A percentile compares a stretch with the other conserved stretches of the same genome.
Evolutionary conservation across 2,797 vertebrate genomes (phyloP).

Genomic region (Phalloptychus januarius): DNA sequence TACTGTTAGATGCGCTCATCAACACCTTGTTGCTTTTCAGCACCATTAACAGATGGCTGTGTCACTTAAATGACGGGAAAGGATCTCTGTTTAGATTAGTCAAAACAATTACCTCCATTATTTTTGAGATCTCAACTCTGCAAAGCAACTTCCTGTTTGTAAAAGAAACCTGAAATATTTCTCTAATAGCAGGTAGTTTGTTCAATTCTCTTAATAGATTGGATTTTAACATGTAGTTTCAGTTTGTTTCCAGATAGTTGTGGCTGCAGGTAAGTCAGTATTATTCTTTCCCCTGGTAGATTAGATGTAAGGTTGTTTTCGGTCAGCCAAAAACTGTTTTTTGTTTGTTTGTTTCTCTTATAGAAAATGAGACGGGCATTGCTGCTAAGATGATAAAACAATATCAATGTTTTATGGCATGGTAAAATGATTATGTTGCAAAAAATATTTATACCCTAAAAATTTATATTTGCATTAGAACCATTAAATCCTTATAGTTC

Average conservation of each 20-base stretch:
- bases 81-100: constrained; percentile 37
- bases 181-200: neutral
- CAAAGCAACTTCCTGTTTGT: neutral
- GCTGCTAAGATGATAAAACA: neutral
- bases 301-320: neutral
- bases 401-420: neutral
- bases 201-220: neutral
- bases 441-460: neutral
- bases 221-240: neutral
- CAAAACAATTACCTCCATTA: constrained; percentile 28
- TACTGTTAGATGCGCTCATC: constrained; percentile 58
- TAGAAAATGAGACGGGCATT: neutral
- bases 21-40: constrained; percentile 57
- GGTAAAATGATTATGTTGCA: neutral
- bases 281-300: neutral
- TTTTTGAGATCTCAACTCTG: neutral
- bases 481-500: neutral
- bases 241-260: neutral
- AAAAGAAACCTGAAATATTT: neutral
- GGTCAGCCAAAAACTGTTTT: neutral
- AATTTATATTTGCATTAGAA: neutral
- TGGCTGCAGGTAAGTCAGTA: neutral
- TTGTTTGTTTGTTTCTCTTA: neutral
- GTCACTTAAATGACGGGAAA: constrained; percentile 63
- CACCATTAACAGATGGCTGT: constrained; percentile 41